Percentiles rank a stretch among this genome's conserved stretches.
Conservation (phyloP, 2,888 invertebrate species). For the Agelastica alni region DNA sequence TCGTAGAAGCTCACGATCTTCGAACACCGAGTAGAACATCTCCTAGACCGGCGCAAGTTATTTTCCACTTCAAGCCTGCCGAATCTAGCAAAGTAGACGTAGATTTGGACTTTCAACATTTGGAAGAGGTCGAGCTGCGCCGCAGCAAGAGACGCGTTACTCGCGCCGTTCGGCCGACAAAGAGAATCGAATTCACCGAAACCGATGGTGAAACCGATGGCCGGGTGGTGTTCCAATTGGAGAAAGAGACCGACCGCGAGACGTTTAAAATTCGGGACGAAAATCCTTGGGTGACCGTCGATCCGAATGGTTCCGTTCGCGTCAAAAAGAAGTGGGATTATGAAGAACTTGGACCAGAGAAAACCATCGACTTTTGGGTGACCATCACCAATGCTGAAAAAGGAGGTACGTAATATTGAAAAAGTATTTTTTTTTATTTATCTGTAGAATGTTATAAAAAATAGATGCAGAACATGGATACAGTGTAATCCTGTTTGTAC, state of each 20-base stretch:
- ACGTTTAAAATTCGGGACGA: constrained; percentile 92
- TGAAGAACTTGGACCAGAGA: constrained; percentile 91
- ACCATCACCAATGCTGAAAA: constrained; percentile 89
- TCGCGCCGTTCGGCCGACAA: constrained; percentile 91
- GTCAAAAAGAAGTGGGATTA: constrained; percentile 98
- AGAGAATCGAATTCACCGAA: constrained; percentile 89
- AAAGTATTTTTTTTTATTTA: too few relatives aligned
- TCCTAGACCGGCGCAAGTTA: constrained; percentile 72
- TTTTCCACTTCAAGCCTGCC: constrained; percentile 71
- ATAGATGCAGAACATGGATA: too few relatives aligned
- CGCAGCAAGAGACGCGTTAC: constrained; percentile 80
- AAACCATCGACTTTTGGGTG: constrained; percentile 95
- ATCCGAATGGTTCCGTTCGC: constrained; percentile 87
- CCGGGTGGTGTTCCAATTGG: constrained; percentile 84
- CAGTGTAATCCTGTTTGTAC: too few relatives aligned
- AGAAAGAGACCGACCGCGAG: constrained; percentile 90
- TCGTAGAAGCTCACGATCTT: constrained; percentile 82
- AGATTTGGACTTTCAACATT: constrained; percentile 60
- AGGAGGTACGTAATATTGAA: constrained; percentile 86
- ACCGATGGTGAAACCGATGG: constrained; percentile 88
- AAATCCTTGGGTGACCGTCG: constrained; percentile 92
- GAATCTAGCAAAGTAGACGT: constrained; percentile 62
- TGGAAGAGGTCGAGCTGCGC: constrained; percentile 62
- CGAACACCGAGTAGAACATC: constrained; percentile 74
- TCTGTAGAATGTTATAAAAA: too few relatives aligned